Evolutionary conservation across 2,113 vertebrate genomes (phyloP).

Genomic region (Myanophis thanlyinensis): DNA sequence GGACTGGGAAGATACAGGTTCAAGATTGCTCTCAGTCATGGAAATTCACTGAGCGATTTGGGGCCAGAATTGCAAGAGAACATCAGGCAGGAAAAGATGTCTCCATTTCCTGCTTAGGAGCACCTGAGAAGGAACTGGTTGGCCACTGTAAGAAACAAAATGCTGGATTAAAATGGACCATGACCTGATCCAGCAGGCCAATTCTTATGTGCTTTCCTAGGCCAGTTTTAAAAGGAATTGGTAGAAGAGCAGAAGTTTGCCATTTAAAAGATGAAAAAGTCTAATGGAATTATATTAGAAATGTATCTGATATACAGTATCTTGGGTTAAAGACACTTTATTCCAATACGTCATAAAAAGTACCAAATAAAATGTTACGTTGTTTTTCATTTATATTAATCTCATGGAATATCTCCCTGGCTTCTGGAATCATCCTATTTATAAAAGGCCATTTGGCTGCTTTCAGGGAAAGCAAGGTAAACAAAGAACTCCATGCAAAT

Average conservation of each 20-base stretch:
- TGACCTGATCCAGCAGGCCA: not conserved
- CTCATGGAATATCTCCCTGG: not conserved
- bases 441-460: not conserved
- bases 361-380: not conserved
- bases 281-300: not conserved
- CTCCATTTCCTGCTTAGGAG: not conserved
- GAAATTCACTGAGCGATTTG: not conserved
- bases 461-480: constrained; percentile 11
- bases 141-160: not conserved
- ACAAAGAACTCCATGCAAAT: not conserved
- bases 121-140: not conserved
- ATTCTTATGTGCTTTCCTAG: not conserved
- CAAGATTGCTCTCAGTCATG: not conserved
- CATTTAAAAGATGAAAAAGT: not conserved
- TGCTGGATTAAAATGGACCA: not conserved
- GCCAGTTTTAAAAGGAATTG: not conserved
- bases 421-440: not conserved
- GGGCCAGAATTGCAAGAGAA: not conserved
- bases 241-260: not conserved
- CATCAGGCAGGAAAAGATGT: not conserved
- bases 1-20: not conserved
- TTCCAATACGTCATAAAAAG: not conserved
- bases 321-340: not conserved
- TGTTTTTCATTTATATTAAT: not conserved
- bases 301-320: not conserved